A percentile compares a stretch with the other conserved stretches of the same genome.
phyloP scores from a whole-genome alignment of 2,113 vertebrate genomes.

The Scytalopus superciliaris region DNA sequence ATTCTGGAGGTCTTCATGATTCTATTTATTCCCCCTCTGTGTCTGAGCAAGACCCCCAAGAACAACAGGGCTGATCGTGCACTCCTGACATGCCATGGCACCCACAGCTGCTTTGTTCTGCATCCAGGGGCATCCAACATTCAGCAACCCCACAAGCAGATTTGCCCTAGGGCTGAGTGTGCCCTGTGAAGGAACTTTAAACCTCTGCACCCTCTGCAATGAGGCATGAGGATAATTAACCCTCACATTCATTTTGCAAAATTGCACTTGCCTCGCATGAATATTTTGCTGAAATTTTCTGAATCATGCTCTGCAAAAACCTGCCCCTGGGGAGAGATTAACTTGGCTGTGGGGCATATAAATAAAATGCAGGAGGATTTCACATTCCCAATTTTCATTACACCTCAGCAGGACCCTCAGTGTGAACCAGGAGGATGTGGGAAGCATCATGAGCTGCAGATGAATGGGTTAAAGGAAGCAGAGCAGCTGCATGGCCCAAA shows the following conservation, averaged over 20 bases:
- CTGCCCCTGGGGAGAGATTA: neutral
- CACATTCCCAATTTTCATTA: neutral
- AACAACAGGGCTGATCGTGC: neutral
- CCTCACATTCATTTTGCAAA: neutral
- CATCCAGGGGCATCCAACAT: neutral
- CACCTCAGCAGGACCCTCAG: neutral
- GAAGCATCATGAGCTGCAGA: neutral
- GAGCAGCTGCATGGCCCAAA: conserved; percentile 54
- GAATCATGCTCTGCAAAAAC: neutral
- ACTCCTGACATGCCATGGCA: fast-evolving
- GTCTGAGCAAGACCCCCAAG: neutral
- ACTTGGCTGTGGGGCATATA: neutral
- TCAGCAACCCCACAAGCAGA: neutral
- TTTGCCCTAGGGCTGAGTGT: neutral
- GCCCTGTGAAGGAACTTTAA: neutral
- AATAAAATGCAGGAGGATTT: neutral
- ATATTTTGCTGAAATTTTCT: neutral
- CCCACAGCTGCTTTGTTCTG: neutral
- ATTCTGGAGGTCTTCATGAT: neutral
- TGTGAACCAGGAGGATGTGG: neutral
- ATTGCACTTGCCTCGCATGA: neutral
- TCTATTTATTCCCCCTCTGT: neutral
- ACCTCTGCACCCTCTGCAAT: neutral
- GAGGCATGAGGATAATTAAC: neutral
- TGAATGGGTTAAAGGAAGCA: conserved; percentile 18